phyloP scores from a whole-genome alignment of 2,113 vertebrate species.

The Gnathonemus echidnorhynchus region DNA sequence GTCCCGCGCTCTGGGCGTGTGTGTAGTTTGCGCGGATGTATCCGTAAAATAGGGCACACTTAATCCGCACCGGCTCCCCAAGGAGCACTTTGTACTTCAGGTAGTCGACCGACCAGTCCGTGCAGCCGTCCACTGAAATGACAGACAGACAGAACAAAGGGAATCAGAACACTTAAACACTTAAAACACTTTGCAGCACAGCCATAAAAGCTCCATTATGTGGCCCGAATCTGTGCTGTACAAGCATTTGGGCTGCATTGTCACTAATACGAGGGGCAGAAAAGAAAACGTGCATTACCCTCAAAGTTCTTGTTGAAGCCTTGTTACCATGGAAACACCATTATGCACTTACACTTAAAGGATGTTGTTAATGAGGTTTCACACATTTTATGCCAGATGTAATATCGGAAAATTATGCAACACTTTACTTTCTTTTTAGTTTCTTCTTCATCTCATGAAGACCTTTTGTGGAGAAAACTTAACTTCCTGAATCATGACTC shows the following conservation, averaged over 20 bases:
- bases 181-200: background rate
- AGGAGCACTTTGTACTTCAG: constrained; percentile 95
- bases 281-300: background rate
- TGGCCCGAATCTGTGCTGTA: background rate
- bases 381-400: constrained; percentile 11
- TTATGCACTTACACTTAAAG: constrained; percentile 10
- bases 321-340: constrained; percentile 1
- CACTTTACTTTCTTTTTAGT: constrained; percentile 1
- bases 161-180: background rate
- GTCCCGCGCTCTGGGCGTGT: constrained; percentile 88
- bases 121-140: constrained; percentile 90
- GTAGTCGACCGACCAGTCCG: constrained; percentile 98
- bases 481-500: background rate
- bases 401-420: background rate
- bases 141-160: constrained; percentile 24
- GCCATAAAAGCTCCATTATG: background rate
- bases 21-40: constrained; percentile 98
- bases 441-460: background rate
- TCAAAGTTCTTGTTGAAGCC: background rate
- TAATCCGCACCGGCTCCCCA: constrained; percentile 95
- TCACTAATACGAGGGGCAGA: background rate
- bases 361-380: constrained; percentile 12
- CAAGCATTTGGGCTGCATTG: background rate
- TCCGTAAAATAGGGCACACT: constrained; percentile 96
- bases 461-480: background rate